Evolutionary conservation across 2,888 invertebrate genomes (phyloP).

Genomic region (Willowsia nigromaculata): DNA sequence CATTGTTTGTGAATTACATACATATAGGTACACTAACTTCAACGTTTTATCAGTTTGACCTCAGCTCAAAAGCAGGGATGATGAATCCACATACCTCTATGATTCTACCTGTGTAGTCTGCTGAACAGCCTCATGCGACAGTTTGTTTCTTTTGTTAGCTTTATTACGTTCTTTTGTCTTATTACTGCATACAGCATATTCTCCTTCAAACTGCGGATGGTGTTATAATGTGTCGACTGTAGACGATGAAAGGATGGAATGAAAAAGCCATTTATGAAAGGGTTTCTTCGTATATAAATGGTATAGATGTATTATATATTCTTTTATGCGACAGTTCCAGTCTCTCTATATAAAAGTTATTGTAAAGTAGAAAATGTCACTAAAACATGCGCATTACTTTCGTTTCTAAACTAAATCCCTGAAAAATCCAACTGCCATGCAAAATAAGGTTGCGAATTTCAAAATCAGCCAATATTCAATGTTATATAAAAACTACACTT

Average conservation of each 20-base stretch:
- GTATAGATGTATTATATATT: no score
- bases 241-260: neutral
- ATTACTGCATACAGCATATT: neutral
- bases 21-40: no score
- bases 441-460: neutral
- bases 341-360: no score
- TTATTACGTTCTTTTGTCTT: conserved; percentile 21
- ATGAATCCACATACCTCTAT: neutral
- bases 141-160: neutral
- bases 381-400: no score
- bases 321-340: no score
- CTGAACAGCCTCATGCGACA: neutral
- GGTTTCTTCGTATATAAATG: no score
- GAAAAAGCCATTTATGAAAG: neutral
- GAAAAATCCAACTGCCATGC: neutral
- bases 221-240: no score
- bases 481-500: no score
- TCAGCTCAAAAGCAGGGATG: neutral
- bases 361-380: no score
- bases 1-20: neutral
- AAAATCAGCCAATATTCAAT: conserved; percentile 1
- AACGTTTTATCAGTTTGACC: neutral
- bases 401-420: no score
- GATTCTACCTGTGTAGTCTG: no score
- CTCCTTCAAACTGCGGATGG: neutral